A percentile compares a stretch with the other conserved stretches of the same genome.
Evolutionary conservation across 2,888 invertebrate species (phyloP).

Genomic region (Galerucella nymphaeae): DNA sequence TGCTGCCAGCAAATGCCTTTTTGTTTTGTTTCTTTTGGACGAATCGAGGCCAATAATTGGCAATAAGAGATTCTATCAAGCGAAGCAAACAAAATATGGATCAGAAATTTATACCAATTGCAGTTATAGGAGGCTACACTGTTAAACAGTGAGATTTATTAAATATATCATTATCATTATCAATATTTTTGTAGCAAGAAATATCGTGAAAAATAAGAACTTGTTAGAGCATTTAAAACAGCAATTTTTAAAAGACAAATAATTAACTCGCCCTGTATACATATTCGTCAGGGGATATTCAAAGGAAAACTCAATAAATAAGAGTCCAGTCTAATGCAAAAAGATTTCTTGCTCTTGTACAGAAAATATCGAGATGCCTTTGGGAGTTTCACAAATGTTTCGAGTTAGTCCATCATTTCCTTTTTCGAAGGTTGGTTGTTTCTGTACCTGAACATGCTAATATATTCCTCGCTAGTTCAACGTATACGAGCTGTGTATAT

Average conservation of each 20-base stretch:
- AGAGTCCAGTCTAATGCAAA: constrained; percentile 57
- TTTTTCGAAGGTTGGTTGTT: constrained; percentile 13
- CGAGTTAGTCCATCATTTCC: constrained; percentile 33
- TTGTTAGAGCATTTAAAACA: no score
- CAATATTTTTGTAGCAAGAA: no score
- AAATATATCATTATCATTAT: no score
- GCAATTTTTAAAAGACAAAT: no score
- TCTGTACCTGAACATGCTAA: constrained; percentile 34
- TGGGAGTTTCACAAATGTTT: constrained; percentile 59
- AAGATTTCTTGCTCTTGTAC: constrained; percentile 50
- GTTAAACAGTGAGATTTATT: neutral
- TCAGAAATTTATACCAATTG: constrained; percentile 51
- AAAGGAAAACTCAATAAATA: constrained; percentile 4
- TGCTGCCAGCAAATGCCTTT: constrained; percentile 20
- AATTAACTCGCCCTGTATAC: neutral
- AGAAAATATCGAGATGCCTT: constrained; percentile 58
- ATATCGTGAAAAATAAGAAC: no score
- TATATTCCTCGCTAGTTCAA: constrained; percentile 22
- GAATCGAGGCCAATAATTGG: constrained; percentile 48
- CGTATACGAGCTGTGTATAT: neutral
- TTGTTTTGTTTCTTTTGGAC: constrained; percentile 32
- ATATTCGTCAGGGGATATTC: neutral
- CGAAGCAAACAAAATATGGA: constrained; percentile 55
- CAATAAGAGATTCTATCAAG: constrained; percentile 52
- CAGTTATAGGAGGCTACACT: constrained; percentile 33